Evolutionary conservation across 2,888 invertebrate species (phyloP).

Genomic region (Drosophila multiciliata): DNA sequence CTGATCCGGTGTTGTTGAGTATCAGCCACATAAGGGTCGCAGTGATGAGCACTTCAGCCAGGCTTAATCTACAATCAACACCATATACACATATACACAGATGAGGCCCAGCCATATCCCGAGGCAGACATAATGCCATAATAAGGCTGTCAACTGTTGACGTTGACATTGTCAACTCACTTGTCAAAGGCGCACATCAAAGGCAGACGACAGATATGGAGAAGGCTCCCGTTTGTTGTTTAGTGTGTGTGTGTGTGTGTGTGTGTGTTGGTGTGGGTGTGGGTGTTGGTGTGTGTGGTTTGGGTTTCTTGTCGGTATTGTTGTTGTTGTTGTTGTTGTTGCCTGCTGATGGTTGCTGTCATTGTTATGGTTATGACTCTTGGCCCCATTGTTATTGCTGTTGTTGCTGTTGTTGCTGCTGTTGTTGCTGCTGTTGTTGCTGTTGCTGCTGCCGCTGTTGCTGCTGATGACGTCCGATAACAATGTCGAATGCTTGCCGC

Average conservation of each 20-base stretch:
- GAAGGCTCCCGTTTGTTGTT: slow-evolving; percentile 61
- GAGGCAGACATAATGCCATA: slow-evolving; percentile 70
- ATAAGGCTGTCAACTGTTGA: slow-evolving; percentile 84
- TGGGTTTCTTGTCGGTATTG: slow-evolving; percentile 14
- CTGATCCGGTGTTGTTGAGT: slow-evolving; percentile 20
- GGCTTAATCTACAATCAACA: slow-evolving; percentile 32
- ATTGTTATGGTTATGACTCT: slow-evolving; percentile 63
- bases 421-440: slow-evolving; percentile 49
- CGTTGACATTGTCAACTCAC: slow-evolving; percentile 85
- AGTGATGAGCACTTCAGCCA: slow-evolving; percentile 9
- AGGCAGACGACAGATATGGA: slow-evolving; percentile 78
- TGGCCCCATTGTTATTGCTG: slow-evolving; percentile 51
- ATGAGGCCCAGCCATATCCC: slow-evolving; percentile 21
- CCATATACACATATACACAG: slow-evolving; percentile 14
- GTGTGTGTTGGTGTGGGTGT: neutral
- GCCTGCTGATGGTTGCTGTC: slow-evolving; percentile 60
- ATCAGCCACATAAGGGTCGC: slow-evolving; percentile 19
- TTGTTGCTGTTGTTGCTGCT: slow-evolving; percentile 11
- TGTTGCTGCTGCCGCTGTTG: slow-evolving; percentile 26
- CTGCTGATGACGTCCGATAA: slow-evolving; percentile 75
- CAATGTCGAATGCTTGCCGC: slow-evolving; percentile 73
- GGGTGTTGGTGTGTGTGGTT: neutral
- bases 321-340: slow-evolving; percentile 31
- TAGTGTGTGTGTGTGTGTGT: slow-evolving; percentile 27
- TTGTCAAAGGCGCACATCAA: slow-evolving; percentile 84